Percentiles rank a stretch among this genome's conserved stretches.
phyloP scores from a whole-genome alignment of 2,888 invertebrate species.

The Ormyrus nitidulus region DNA sequence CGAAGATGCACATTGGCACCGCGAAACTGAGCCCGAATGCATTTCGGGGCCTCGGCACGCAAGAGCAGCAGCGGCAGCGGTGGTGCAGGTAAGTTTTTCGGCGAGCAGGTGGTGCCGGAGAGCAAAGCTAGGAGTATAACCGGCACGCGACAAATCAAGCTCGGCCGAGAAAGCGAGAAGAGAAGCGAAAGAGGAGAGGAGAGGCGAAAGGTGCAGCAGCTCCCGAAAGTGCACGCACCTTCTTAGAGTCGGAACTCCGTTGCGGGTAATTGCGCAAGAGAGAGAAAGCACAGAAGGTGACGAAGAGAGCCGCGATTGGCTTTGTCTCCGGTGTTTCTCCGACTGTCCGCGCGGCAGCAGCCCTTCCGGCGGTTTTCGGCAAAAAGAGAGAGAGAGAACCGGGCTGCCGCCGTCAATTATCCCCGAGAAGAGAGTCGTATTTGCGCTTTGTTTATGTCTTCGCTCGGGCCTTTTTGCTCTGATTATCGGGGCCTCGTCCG shows the following conservation, averaged over 20 bases:
- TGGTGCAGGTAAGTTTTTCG: background rate
- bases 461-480: background rate
- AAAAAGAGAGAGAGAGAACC: no score
- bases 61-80: background rate
- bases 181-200: background rate
- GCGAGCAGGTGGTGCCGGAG: background rate
- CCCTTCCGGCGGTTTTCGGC: no score
- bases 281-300: background rate
- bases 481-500: background rate
- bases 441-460: slow-evolving; percentile 35
- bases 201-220: slow-evolving; percentile 43
- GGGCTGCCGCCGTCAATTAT: slow-evolving; percentile 25
- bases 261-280: background rate
- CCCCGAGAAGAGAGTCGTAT: background rate
- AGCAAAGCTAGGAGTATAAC: slow-evolving; percentile 9
- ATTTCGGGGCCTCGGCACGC: background rate
- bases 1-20: no score
- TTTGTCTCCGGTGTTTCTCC: no score
- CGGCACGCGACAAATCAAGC: slow-evolving; percentile 73
- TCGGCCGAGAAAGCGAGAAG: slow-evolving; percentile 42
- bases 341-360: no score
- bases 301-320: slow-evolving; percentile 9
- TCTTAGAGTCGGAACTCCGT: background rate
- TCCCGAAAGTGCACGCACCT: slow-evolving; percentile 28
- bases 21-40: no score